phyloP scores from a whole-genome alignment of 1,140 invertebrate genomes.

The Battus philenor region DNA sequence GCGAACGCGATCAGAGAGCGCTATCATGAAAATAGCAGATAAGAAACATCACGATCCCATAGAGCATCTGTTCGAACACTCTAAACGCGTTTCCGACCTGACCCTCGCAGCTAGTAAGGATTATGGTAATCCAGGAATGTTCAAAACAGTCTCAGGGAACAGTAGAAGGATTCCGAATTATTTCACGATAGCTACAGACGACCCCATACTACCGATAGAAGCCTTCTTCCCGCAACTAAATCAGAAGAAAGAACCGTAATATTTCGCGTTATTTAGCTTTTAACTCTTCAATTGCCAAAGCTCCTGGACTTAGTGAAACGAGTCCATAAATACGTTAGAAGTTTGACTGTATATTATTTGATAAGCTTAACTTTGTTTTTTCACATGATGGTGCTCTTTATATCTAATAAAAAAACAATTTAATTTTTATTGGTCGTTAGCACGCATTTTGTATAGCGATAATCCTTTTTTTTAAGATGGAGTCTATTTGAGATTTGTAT shows the following conservation, averaged over 20 bases:
- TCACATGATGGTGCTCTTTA: background rate
- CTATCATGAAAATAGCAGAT: slow-evolving; percentile 76
- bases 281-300: slow-evolving; percentile 68
- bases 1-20: slow-evolving; percentile 69
- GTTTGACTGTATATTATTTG: background rate
- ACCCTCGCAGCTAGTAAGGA: slow-evolving; percentile 77
- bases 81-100: slow-evolving; percentile 77
- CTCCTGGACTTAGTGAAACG: slow-evolving; percentile 17
- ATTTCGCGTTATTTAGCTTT: slow-evolving; percentile 35
- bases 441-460: too few species aligned
- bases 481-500: too few species aligned
- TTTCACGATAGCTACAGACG: slow-evolving; percentile 79
- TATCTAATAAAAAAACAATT: too few species aligned
- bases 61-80: slow-evolving; percentile 68
- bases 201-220: slow-evolving; percentile 79
- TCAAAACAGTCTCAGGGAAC: slow-evolving; percentile 71
- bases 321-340: slow-evolving; percentile 2
- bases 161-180: slow-evolving; percentile 77
- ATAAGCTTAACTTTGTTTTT: background rate
- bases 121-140: slow-evolving; percentile 77
- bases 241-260: slow-evolving; percentile 73
- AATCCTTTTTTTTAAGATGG: too few species aligned
- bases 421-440: background rate
- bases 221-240: slow-evolving; percentile 80
- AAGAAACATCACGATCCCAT: slow-evolving; percentile 58